These are phyloP conservation scores for Actinemys pallida DNA, from an alignment of 2,113 vertebrate genomes.

Conservation along the genomic window DNA sequence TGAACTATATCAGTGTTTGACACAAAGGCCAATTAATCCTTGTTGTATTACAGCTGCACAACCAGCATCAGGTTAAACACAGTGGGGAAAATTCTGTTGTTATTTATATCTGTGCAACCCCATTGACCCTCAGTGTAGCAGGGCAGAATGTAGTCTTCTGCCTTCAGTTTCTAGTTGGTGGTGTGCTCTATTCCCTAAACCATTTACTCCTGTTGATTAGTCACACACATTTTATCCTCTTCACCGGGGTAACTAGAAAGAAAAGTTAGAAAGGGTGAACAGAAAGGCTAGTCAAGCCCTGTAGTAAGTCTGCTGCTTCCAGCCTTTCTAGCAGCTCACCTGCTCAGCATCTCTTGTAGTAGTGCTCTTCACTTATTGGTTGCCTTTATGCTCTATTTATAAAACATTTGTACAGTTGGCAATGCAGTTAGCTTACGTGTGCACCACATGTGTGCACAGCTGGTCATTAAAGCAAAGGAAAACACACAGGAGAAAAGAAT, in stretches of 20 bases:
- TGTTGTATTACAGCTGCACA: neutral
- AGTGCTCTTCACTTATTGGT: neutral
- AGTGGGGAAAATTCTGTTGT: neutral
- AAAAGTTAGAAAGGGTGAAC: neutral
- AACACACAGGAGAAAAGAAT: neutral
- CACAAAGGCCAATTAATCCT: neutral
- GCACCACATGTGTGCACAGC: neutral
- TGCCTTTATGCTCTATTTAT: neutral
- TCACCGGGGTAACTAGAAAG: neutral
- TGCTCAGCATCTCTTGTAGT: neutral
- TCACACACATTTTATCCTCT: neutral
- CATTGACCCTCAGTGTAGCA: neutral
- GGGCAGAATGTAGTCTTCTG: neutral
- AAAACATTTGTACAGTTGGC: neutral
- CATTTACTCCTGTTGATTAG: neutral
- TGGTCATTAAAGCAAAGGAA: neutral
- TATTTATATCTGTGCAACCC: neutral
- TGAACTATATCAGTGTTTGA: neutral
- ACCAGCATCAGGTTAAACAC: neutral
- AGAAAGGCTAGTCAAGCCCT: neutral
- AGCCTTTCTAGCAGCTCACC: neutral
- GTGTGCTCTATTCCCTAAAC: neutral
- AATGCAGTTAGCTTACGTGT: neutral
- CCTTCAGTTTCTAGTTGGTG: neutral
- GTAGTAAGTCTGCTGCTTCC: neutral